Evolutionary conservation across 1,140 invertebrate genomes (phyloP), one percentile per base, ranked within the genome.

Genomic region (Yoshiicerus persimilis): DNA sequence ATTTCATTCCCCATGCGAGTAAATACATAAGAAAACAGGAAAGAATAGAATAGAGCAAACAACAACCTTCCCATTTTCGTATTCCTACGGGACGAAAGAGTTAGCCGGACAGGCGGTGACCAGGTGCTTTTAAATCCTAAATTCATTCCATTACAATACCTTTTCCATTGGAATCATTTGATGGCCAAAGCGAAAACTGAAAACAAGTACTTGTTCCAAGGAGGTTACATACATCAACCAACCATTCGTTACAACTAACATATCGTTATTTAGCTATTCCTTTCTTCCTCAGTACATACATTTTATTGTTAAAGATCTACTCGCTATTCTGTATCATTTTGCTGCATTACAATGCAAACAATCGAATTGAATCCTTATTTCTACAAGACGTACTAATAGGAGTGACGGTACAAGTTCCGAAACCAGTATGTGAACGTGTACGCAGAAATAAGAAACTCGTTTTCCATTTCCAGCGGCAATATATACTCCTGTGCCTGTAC

Each of bases 71-170:
- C 75, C 30, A 80, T 80, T 80, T 38, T 80, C 32, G 20, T 80
- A 80, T 80, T 80, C 75, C 75, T 80, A 80, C 75, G 75, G 75
- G 75, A 80, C 75, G 34, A 80, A 36, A 80, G 75, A 80, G 75
- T 80, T 80, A 80, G 32, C 75, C 56, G 87, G 87, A 84, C 87
- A 87, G 87, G 84, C 87, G 87, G 84, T 88, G 87, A 88, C 87
- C 87, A 88, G 87, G 87, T 88, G 87, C 23, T 88, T 88, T 62
- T 34, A 38, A 84, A 80, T 80, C 75, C 75, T 80, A 80, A 70
- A 88, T 39, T 87, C 86, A 87, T 70, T 77, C 38, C 66, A 87
- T 70, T 34, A 30, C 30, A 32, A 34, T 80, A 38, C 34, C 30
- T 38, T 80, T 80, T 80, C 34, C 34, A 80, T 20, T 56, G 11